Conservation (phyloP, 2,888 invertebrate genomes). For the Drosophila diplacantha region DNA sequence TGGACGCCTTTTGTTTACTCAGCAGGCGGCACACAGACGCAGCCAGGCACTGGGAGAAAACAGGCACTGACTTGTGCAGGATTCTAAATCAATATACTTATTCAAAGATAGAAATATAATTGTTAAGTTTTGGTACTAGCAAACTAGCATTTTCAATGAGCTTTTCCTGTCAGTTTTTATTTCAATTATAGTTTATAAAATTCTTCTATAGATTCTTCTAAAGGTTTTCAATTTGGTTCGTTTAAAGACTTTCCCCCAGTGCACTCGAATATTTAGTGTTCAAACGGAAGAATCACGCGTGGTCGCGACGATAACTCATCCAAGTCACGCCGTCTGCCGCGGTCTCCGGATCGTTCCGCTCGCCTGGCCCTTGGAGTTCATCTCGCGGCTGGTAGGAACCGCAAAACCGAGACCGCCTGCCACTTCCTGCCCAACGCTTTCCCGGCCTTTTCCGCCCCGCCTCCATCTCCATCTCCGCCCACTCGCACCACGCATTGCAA, state of each 20-base stretch:
- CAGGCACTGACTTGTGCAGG: too few relatives aligned
- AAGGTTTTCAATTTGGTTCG: too few relatives aligned
- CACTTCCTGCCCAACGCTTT: conserved; percentile 56
- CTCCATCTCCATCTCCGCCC: conserved; percentile 7
- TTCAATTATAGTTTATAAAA: neutral
- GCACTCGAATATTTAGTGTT: conserved; percentile 12
- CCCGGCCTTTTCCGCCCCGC: neutral
- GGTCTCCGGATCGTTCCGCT: conserved; percentile 60
- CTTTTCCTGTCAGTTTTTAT: too few relatives aligned
- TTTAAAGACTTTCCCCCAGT: conserved; percentile 10
- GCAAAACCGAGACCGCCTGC: conserved; percentile 48
- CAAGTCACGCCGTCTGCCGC: conserved; percentile 67
- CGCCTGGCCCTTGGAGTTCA: conserved; percentile 48
- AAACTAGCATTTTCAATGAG: neutral
- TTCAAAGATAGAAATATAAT: too few relatives aligned
- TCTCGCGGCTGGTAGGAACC: conserved; percentile 50
- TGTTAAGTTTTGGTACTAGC: neutral
- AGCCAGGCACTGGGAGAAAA: neutral
- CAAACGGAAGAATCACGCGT: conserved; percentile 54
- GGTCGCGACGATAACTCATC: conserved; percentile 64
- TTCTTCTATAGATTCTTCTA: too few relatives aligned
- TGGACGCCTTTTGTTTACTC: conserved; percentile 35
- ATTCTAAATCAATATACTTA: neutral
- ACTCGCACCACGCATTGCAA: conserved; percentile 51
- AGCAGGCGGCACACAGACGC: conserved; percentile 34